These are phyloP conservation scores for Aeoliscus strigatus DNA, from an alignment of 2,797 vertebrate species.

Conservation along the genomic window DNA sequence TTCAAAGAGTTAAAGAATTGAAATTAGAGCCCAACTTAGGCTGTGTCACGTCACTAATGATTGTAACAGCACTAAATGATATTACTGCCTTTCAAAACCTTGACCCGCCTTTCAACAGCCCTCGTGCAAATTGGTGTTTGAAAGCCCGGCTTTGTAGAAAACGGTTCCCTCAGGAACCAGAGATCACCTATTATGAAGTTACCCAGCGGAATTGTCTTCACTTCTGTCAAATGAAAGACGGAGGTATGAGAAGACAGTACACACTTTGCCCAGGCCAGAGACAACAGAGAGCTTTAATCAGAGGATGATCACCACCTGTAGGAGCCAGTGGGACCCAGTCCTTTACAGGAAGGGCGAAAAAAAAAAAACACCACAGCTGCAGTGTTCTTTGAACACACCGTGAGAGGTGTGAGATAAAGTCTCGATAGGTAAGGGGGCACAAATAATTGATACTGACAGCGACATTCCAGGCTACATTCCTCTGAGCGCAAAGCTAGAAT, in stretches of 20 bases:
- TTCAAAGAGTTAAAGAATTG: conserved; percentile 36
- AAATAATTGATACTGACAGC: conserved; percentile 45
- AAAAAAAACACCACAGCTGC: conserved; percentile 52
- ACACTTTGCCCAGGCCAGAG: conserved; percentile 35
- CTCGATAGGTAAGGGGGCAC: conserved; percentile 46
- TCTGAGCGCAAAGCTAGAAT: too few relatives aligned
- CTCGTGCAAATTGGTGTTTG: conserved; percentile 55
- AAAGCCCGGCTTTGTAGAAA: conserved; percentile 53
- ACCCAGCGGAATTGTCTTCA: conserved; percentile 47
- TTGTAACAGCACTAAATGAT: conserved; percentile 60
- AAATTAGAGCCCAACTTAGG: conserved; percentile 37
- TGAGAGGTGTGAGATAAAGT: conserved; percentile 46
- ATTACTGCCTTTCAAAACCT: conserved; percentile 62
- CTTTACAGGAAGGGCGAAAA: conserved; percentile 47
- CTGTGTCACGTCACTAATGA: conserved; percentile 52
- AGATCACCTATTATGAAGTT: conserved; percentile 46
- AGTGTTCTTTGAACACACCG: conserved; percentile 62
- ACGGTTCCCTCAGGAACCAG: conserved; percentile 60
- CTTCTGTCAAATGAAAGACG: conserved; percentile 47
- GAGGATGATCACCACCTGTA: conserved; percentile 49
- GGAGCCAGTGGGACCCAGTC: conserved; percentile 43
- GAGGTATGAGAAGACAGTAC: conserved; percentile 28
- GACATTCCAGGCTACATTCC: conserved; percentile 6
- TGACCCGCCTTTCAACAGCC: conserved; percentile 59
- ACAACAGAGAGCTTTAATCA: conserved; percentile 61